phyloP scores from a whole-genome alignment of 2,888 invertebrate genomes.

The Trypoxylon attenuatum region DNA sequence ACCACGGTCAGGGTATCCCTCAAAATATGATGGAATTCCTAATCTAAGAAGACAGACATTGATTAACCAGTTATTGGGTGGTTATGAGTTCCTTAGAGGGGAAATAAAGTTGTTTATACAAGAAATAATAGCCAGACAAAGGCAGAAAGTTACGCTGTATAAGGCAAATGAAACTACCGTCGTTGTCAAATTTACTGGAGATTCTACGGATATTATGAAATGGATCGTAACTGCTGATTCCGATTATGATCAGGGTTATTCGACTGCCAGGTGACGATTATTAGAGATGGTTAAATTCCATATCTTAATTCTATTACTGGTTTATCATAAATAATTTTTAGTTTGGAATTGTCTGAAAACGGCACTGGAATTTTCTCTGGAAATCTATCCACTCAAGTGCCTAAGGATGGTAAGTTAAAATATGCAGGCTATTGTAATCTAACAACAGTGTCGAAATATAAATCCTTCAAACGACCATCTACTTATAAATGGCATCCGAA shows the following conservation, averaged over 20 bases:
- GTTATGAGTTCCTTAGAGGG: slow-evolving; percentile 80
- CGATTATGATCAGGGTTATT: slow-evolving; percentile 86
- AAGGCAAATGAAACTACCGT: slow-evolving; percentile 83
- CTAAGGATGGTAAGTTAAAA: slow-evolving; percentile 87
- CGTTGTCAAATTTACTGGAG: slow-evolving; percentile 82
- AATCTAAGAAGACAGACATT: slow-evolving; percentile 66
- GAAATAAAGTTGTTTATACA: slow-evolving; percentile 81
- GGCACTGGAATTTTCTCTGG: slow-evolving; percentile 86
- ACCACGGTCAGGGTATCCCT: slow-evolving; percentile 79
- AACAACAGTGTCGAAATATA: slow-evolving; percentile 81
- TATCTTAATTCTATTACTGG: background rate
- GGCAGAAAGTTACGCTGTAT: slow-evolving; percentile 77
- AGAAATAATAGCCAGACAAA: slow-evolving; percentile 81
- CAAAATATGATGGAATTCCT: slow-evolving; percentile 37
- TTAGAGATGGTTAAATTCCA: background rate
- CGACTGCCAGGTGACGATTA: slow-evolving; percentile 58
- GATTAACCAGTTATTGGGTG: slow-evolving; percentile 78
- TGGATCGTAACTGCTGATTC: slow-evolving; percentile 87
- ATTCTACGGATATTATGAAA: slow-evolving; percentile 77
- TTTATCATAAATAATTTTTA: slow-evolving; percentile 67
- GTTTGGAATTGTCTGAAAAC: slow-evolving; percentile 82
- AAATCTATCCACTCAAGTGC: slow-evolving; percentile 80
- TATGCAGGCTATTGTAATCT: slow-evolving; percentile 90
- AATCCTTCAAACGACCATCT: slow-evolving; percentile 86
- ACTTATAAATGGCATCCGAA: slow-evolving; percentile 86